phyloP scores from a whole-genome alignment of 2,113 vertebrate species.

The Rutilus rutilus region DNA sequence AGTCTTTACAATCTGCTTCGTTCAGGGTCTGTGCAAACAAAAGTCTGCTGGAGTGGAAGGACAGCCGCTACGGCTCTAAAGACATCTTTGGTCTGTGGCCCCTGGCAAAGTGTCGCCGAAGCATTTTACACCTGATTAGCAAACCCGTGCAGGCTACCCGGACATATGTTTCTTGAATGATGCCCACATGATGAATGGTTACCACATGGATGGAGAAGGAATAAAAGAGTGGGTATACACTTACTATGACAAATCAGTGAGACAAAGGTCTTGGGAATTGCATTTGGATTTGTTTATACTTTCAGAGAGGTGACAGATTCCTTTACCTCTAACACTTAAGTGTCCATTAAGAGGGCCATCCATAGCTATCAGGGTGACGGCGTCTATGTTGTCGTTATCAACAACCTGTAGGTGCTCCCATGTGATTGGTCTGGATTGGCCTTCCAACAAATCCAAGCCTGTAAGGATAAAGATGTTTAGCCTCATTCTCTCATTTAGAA shows the following conservation, averaged over 20 bases:
- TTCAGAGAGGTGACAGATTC: neutral
- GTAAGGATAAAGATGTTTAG: neutral
- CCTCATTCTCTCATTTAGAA: neutral
- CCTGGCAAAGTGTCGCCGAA: conserved; percentile 61
- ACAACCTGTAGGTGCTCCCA: conserved; percentile 76
- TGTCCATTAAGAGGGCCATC: conserved; percentile 69
- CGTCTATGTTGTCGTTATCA: conserved; percentile 70
- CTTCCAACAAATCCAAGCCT: conserved; percentile 77
- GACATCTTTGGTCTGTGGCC: conserved; percentile 53
- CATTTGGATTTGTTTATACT: neutral
- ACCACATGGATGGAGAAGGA: conserved; percentile 61
- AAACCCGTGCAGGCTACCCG: conserved; percentile 70
- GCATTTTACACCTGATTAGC: conserved; percentile 79
- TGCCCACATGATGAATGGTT: conserved; percentile 46
- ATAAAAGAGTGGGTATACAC: conserved; percentile 50
- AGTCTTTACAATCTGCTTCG: conserved; percentile 71
- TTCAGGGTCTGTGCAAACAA: conserved; percentile 57
- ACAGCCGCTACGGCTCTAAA: conserved; percentile 59
- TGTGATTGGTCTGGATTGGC: conserved; percentile 66
- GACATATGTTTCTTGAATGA: conserved; percentile 68
- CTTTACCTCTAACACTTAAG: conserved; percentile 66
- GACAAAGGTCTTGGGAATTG: neutral
- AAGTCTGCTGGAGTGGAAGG: conserved; percentile 67
- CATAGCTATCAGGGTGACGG: conserved; percentile 71
- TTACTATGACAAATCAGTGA: neutral